Evolutionary conservation across 2,888 invertebrate species (phyloP).

Genomic region (Leptinotarsa tumamoca): DNA sequence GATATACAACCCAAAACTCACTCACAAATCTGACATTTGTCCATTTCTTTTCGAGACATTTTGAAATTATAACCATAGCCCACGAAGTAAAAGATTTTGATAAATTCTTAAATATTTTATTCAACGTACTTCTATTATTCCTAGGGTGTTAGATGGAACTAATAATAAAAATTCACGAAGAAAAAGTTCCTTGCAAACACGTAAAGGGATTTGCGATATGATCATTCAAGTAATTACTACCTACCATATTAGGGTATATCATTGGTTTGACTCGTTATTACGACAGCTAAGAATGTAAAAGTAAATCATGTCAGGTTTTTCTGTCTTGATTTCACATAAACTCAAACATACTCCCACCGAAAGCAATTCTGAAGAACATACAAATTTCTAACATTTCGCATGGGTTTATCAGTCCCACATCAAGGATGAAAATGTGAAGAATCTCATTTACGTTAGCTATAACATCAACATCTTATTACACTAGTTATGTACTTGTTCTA

Average conservation of each 20-base stretch:
- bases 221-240: background rate
- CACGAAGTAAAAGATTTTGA: too few species aligned
- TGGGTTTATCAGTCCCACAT: slow-evolving; percentile 16
- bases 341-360: slow-evolving; percentile 4
- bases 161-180: too few species aligned
- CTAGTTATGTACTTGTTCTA: background rate
- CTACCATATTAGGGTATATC: background rate
- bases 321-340: background rate
- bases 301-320: background rate
- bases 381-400: slow-evolving; percentile 5
- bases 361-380: background rate
- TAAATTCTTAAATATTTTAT: too few species aligned
- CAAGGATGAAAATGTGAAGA: background rate
- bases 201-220: background rate
- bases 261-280: slow-evolving; percentile 1
- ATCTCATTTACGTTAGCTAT: background rate
- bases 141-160: too few species aligned
- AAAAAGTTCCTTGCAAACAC: background rate
- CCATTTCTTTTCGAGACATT: too few species aligned
- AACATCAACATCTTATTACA: background rate
- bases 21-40: too few species aligned
- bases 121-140: too few species aligned
- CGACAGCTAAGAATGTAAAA: background rate
- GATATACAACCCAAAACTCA: too few species aligned
- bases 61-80: too few species aligned